These are phyloP conservation scores for Kradibia gibbosae DNA, from an alignment of 1,140 invertebrate species.

Conservation along the genomic window DNA sequence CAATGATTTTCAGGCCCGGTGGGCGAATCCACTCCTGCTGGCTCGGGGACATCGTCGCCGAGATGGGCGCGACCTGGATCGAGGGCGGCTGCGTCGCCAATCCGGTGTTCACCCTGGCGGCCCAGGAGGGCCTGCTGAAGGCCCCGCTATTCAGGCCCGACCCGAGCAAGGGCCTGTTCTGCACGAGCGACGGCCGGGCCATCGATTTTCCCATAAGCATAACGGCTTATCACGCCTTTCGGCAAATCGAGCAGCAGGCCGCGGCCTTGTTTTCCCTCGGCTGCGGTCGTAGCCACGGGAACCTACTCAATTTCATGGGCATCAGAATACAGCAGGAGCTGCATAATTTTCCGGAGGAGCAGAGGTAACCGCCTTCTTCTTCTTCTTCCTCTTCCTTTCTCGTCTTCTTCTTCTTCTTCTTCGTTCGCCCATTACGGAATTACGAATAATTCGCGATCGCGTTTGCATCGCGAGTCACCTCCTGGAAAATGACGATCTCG, in stretches of 20 bases:
- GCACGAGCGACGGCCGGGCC: constrained; percentile 78
- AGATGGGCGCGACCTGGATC: constrained; percentile 81
- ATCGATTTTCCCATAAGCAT: constrained; percentile 77
- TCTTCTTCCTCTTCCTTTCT: no score
- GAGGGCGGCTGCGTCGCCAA: constrained; percentile 78
- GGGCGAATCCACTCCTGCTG: constrained; percentile 83
- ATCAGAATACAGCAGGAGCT: constrained; percentile 79
- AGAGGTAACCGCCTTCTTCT: no score
- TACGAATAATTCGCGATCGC: no score
- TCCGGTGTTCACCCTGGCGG: constrained; percentile 78
- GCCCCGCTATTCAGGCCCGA: constrained; percentile 71
- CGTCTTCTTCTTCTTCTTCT: no score
- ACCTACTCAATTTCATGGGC: constrained; percentile 77
- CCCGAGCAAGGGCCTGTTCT: constrained; percentile 74
- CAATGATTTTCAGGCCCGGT: constrained; percentile 74
- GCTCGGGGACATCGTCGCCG: constrained; percentile 81
- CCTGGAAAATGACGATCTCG: no score
- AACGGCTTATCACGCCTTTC: constrained; percentile 77
- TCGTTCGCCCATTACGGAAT: no score
- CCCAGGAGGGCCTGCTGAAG: constrained; percentile 77
- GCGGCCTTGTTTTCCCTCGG: constrained; percentile 75
- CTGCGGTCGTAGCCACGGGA: constrained; percentile 75
- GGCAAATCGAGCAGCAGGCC: constrained; percentile 78
- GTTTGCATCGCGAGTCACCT: no score
- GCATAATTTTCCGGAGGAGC: constrained; percentile 78